These are phyloP conservation scores for Lycaon pictus DNA, from an alignment of 2,113 vertebrate species.

Conservation along the genomic window DNA sequence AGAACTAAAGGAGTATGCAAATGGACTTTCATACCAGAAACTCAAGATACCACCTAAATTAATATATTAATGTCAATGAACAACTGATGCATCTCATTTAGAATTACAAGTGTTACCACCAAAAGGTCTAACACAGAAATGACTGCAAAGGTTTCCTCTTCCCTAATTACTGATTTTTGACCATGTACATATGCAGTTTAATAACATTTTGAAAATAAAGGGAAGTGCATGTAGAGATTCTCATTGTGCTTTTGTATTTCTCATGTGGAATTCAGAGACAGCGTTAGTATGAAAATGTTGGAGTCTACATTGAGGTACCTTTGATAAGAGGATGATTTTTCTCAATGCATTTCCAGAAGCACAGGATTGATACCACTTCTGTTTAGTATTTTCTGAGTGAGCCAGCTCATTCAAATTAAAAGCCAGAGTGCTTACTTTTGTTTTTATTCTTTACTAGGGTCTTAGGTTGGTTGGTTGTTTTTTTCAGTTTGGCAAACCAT, in stretches of 20 bases:
- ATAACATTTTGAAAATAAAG: neutral
- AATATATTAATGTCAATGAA: neutral
- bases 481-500: neutral
- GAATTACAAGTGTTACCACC: neutral
- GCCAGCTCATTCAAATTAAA: conserved; percentile 11
- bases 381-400: neutral
- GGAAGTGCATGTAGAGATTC: neutral
- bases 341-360: neutral
- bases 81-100: neutral
- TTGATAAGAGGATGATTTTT: neutral
- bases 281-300: neutral
- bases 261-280: neutral
- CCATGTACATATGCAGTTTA: neutral
- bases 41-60: neutral
- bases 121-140: neutral
- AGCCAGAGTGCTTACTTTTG: neutral
- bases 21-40: neutral
- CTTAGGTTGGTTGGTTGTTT: neutral
- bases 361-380: neutral
- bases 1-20: neutral
- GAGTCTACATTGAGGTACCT: neutral
- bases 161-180: neutral
- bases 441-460: neutral
- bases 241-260: neutral
- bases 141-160: neutral